Evolutionary conservation across 2,113 vertebrate species (phyloP).

Genomic region (Galeopterus variegatus): DNA sequence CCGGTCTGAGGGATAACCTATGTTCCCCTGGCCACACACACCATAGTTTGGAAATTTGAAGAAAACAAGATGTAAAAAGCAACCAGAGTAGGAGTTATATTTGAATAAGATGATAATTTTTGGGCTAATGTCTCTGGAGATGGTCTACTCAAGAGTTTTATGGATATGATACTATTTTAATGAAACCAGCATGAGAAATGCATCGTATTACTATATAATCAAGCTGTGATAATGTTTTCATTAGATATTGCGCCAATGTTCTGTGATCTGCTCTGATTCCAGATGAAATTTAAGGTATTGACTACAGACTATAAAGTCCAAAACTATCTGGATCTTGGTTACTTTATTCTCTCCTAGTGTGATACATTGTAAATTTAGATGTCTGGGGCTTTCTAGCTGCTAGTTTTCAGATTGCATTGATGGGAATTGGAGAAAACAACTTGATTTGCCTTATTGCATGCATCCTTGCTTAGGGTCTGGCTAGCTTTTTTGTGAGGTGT

Average conservation of each 20-base stretch:
- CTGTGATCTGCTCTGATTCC: conserved; percentile 48
- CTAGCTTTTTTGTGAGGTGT: neutral
- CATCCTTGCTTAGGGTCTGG: neutral
- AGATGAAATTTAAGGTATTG: conserved; percentile 64
- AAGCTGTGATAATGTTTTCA: conserved; percentile 64
- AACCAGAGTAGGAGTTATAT: conserved; percentile 53
- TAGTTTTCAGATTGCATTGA: conserved; percentile 20
- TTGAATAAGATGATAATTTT: conserved; percentile 73
- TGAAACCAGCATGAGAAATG: conserved; percentile 69
- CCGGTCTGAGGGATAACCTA: neutral
- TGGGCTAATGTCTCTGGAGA: conserved; percentile 49
- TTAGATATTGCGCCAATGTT: conserved; percentile 43
- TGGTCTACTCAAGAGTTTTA: conserved; percentile 63
- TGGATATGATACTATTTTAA: conserved; percentile 72
- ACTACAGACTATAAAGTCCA: conserved; percentile 1
- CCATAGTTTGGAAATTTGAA: conserved; percentile 20
- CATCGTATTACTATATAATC: conserved; percentile 40
- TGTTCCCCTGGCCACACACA: neutral
- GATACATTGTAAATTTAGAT: conserved; percentile 9
- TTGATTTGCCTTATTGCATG: neutral
- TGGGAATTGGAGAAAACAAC: conserved; percentile 2
- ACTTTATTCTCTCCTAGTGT: conserved; percentile 57
- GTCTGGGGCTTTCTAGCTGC: neutral
- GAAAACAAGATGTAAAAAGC: conserved; percentile 31
- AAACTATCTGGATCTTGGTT: conserved; percentile 48